Evolutionary conservation across 2,113 vertebrate species (phyloP).

Genomic region (Heterochromis multidens): DNA sequence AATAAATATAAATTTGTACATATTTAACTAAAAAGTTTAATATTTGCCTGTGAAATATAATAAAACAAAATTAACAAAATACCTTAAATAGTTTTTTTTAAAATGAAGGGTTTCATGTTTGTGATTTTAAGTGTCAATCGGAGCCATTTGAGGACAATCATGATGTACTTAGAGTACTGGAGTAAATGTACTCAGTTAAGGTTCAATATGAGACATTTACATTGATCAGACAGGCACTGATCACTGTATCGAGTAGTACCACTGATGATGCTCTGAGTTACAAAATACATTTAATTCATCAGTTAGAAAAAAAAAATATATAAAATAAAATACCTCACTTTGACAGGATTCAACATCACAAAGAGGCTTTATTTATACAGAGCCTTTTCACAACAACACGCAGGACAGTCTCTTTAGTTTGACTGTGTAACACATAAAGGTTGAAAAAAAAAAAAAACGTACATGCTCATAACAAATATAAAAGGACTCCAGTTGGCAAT

Average conservation of each 20-base stretch:
- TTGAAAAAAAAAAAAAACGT: neutral
- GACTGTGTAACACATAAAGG: neutral
- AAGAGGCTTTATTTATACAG: neutral
- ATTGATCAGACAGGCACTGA: neutral
- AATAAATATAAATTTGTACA: neutral
- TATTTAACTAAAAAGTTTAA: neutral
- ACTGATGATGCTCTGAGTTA: neutral
- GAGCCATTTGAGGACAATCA: neutral
- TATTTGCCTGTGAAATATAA: neutral
- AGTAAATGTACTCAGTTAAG: neutral
- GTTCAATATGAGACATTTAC: neutral
- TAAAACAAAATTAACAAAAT: neutral
- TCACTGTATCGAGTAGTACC: rapidly evolving
- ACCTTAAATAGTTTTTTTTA: neutral
- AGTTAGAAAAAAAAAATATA: neutral
- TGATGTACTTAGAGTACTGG: neutral
- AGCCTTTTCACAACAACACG: neutral
- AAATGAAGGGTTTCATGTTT: neutral
- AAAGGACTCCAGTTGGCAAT: neutral
- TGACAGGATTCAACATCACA: neutral
- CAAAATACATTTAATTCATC: neutral
- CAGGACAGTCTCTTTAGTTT: neutral
- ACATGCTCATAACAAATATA: neutral
- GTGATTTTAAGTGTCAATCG: neutral
- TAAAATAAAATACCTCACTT: no score